A percentile compares a stretch with the other conserved stretches of the same genome.
These are phyloP conservation scores for Poecile montanus DNA, from an alignment of 2,797 vertebrate genomes.

Conservation along the genomic window DNA sequence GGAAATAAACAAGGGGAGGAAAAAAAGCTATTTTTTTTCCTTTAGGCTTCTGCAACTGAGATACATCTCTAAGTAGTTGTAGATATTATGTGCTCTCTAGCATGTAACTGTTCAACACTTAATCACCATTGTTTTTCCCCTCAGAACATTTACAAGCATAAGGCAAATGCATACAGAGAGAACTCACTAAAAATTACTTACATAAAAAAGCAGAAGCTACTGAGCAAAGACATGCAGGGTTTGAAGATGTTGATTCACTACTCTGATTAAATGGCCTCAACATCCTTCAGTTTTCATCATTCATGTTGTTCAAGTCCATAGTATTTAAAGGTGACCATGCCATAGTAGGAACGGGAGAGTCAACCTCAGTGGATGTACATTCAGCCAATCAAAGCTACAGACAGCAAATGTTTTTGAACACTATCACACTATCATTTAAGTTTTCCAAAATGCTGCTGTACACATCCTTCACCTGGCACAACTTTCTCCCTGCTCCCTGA, in stretches of 20 bases:
- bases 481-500: neutral
- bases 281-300: neutral
- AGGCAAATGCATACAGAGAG: neutral
- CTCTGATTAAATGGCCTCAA: neutral
- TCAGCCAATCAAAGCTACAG: neutral
- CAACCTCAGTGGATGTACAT: accelerated
- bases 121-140: neutral
- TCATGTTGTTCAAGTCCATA: neutral
- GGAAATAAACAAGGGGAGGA: conserved; percentile 48
- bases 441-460: neutral
- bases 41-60: neutral
- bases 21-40: conserved; percentile 51
- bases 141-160: neutral
- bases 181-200: neutral
- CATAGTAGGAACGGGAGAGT: neutral
- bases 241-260: neutral
- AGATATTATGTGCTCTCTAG: neutral
- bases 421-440: neutral
- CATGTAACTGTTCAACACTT: neutral
- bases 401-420: neutral
- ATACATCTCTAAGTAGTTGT: neutral
- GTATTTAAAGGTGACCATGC: neutral
- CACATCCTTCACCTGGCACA: neutral
- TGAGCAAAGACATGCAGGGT: neutral
- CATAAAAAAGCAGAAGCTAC: neutral